Conservation (phyloP, 2,888 invertebrate genomes). For the Euplagia quadripunctaria region DNA sequence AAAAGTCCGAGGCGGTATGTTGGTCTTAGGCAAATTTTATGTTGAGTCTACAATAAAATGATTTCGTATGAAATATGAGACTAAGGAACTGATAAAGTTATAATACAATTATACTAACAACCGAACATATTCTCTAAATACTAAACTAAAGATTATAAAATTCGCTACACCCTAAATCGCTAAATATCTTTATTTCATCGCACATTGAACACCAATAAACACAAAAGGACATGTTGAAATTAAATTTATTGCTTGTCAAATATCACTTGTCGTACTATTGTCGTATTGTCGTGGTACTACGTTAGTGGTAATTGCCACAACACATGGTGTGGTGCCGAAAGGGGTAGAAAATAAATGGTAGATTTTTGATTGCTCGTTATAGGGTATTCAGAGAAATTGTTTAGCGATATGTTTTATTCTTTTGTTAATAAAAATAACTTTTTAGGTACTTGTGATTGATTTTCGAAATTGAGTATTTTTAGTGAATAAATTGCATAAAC, state of each 20-base stretch:
- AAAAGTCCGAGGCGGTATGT: too few relatives aligned
- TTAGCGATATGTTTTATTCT: constrained; percentile 14
- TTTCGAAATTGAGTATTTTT: too few relatives aligned
- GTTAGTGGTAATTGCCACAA: constrained; percentile 78
- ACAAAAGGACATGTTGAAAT: constrained; percentile 73
- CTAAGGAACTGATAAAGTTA: not conserved
- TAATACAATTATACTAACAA: not conserved
- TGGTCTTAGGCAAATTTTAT: too few relatives aligned
- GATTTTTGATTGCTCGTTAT: constrained; percentile 66
- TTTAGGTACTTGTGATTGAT: too few relatives aligned
- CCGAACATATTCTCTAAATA: constrained; percentile 20
- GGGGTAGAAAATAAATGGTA: constrained; percentile 70
- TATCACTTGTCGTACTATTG: constrained; percentile 75
- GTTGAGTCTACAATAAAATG: too few relatives aligned
- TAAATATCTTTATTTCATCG: constrained; percentile 76
- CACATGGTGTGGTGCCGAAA: constrained; percentile 78
- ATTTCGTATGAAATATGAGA: not conserved
- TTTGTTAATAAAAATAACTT: not conserved
- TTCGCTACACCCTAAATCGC: constrained; percentile 57
- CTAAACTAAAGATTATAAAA: constrained; percentile 35
- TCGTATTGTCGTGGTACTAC: constrained; percentile 66
- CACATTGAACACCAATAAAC: constrained; percentile 76
- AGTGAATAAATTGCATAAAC: too few relatives aligned
- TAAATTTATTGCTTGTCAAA: constrained; percentile 85
- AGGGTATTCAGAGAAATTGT: constrained; percentile 57